Percentiles rank a stretch among this genome's conserved stretches.
Evolutionary conservation across 2,888 invertebrate species (phyloP).

Genomic region (Pollenia labialis): DNA sequence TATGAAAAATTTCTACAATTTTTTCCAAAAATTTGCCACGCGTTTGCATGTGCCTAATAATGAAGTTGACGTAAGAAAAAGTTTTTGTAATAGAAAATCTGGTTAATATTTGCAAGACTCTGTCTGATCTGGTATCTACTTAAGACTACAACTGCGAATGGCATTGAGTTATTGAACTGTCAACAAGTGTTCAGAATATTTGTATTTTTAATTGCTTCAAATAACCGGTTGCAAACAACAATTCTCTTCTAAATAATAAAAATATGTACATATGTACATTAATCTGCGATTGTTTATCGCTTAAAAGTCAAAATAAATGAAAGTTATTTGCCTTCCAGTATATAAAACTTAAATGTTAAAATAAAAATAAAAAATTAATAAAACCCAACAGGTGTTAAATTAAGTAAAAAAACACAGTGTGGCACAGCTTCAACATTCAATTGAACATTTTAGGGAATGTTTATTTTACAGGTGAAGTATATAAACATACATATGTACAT

Average conservation of each 20-base stretch:
- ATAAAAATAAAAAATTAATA: background rate
- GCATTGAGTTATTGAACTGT: slow-evolving; percentile 27
- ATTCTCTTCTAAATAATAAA: slow-evolving; percentile 23
- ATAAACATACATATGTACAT: background rate
- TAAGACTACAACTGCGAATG: slow-evolving; percentile 5
- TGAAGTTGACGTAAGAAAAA: too few species aligned
- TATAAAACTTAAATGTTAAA: slow-evolving; percentile 12
- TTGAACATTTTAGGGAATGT: background rate
- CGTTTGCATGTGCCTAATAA: too few species aligned
- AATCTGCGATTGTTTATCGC: slow-evolving; percentile 8
- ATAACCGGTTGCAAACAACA: slow-evolving; percentile 54
- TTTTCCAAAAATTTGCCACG: too few species aligned
- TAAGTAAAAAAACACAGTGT: background rate
- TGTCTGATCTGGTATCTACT: slow-evolving; percentile 5
- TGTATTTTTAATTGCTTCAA: slow-evolving; percentile 38
- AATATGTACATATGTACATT: slow-evolving; percentile 2
- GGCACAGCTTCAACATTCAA: background rate
- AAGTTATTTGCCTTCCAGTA: slow-evolving; percentile 75
- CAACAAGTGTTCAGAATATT: slow-evolving; percentile 30
- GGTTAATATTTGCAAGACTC: background rate
- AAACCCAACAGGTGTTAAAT: slow-evolving; percentile 51
- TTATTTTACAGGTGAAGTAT: too few species aligned
- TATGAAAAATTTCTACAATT: too few species aligned
- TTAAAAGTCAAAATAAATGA: slow-evolving; percentile 71
- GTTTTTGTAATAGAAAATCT: background rate